Evolutionary conservation across 2,797 vertebrate species (phyloP).

Genomic region (Naso thynnoides): DNA sequence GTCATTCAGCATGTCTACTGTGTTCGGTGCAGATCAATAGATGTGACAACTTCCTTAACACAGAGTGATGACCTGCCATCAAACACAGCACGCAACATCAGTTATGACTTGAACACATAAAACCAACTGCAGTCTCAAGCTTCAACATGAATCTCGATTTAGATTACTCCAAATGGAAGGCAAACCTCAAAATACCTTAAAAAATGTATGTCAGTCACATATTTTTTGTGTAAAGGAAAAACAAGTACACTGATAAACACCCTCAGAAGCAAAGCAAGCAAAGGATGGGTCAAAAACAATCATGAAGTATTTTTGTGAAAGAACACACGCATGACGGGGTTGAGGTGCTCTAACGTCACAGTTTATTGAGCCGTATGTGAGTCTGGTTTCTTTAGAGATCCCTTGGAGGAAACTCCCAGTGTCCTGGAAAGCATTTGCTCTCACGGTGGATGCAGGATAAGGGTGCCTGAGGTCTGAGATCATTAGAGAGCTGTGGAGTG

Average conservation of each 20-base stretch:
- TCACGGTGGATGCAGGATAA: conserved; percentile 23
- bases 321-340: conserved; percentile 19
- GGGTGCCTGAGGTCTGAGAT: conserved; percentile 27
- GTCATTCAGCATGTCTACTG: conserved; percentile 18
- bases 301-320: conserved; percentile 4
- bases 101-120: conserved; percentile 22
- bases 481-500: conserved; percentile 39
- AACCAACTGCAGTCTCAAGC: not conserved
- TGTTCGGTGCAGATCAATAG: conserved; percentile 38
- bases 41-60: conserved; percentile 33
- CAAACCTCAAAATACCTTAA: conserved; percentile 1
- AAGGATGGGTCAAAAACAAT: not conserved
- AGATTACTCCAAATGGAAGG: not conserved
- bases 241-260: not conserved
- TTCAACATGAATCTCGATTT: conserved; percentile 10
- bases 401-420: conserved; percentile 19
- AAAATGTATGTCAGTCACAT: not conserved
- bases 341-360: conserved; percentile 11
- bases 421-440: conserved; percentile 11
- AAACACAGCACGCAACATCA: conserved; percentile 14
- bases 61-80: conserved; percentile 34
- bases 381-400: conserved; percentile 33
- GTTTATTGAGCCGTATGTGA: conserved; percentile 39
- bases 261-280: conserved; percentile 3
- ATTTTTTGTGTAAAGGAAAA: not conserved